A percentile compares a stretch with the other conserved stretches of the same genome.
Evolutionary conservation across 2,113 vertebrate species (phyloP).

Genomic region (Pachypanchax playfairii): DNA sequence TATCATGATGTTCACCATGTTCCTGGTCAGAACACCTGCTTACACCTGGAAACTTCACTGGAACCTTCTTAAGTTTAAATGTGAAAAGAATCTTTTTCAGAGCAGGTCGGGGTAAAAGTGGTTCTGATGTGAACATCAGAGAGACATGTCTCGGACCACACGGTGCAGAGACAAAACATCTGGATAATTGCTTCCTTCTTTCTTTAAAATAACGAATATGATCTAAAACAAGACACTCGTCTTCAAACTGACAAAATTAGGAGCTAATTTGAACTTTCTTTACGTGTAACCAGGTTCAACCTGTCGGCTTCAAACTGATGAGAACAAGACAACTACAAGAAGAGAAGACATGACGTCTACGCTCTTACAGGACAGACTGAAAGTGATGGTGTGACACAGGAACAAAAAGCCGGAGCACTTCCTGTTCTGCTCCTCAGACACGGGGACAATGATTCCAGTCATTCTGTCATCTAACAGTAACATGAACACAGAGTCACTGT

Average conservation of each 20-base stretch:
- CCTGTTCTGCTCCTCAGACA: conserved; percentile 2
- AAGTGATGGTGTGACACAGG: conserved; percentile 29
- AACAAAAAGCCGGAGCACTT: conserved; percentile 25
- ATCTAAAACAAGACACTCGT: background rate
- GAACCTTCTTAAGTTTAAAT: too few relatives aligned
- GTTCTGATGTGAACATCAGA: too few relatives aligned
- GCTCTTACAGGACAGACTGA: conserved; percentile 7
- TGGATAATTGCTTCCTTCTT: conserved; percentile 43
- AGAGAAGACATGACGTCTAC: conserved; percentile 44
- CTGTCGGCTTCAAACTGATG: conserved; percentile 27
- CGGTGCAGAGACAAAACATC: conserved; percentile 21
- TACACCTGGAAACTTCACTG: too few relatives aligned
- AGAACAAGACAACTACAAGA: conserved; percentile 34
- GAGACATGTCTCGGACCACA: too few relatives aligned
- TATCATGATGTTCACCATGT: too few relatives aligned
- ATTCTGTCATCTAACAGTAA: conserved; percentile 1
- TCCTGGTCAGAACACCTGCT: too few relatives aligned
- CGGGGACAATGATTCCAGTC: conserved; percentile 5
- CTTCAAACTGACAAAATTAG: background rate
- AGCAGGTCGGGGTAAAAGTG: too few relatives aligned
- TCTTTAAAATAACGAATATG: conserved; percentile 4
- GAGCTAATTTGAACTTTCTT: background rate
- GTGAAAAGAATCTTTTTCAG: too few relatives aligned
- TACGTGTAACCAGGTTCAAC: conserved; percentile 25
- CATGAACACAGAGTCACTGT: background rate